phyloP scores from a whole-genome alignment of 2,888 invertebrate species.

The Acrobasis repandana region DNA sequence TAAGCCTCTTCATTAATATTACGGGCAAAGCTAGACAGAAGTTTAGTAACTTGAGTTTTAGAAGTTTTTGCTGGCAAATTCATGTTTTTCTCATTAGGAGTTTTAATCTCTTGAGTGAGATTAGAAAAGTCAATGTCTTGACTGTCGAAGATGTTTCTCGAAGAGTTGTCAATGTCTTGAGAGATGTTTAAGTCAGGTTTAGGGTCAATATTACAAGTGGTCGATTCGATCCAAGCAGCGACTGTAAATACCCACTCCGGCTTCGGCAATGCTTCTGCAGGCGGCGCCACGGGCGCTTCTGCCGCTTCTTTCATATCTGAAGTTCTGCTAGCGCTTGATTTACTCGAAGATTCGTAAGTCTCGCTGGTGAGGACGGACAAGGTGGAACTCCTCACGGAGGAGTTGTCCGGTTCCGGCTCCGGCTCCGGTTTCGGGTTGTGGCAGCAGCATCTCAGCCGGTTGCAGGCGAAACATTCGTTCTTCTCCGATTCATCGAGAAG shows the following conservation, averaged over 20 bases:
- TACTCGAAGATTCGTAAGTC: not conserved
- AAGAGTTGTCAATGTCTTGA: not conserved
- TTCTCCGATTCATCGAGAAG: conserved; percentile 41
- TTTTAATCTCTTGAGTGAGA: no score
- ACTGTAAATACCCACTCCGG: not conserved
- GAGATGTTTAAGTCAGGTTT: not conserved
- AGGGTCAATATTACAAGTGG: not conserved
- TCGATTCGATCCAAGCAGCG: not conserved
- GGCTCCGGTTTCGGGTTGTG: no score
- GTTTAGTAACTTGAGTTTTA: no score
- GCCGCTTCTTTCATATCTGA: not conserved
- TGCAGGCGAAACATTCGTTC: conserved; percentile 41
- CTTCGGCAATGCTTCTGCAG: not conserved
- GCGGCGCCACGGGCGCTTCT: not conserved
- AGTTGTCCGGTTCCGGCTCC: not conserved
- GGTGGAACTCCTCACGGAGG: conserved; percentile 27
- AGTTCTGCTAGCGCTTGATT: not conserved
- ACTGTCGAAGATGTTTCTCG: not conserved
- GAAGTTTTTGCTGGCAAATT: no score
- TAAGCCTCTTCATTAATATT: not conserved
- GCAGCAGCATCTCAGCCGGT: conserved; percentile 42
- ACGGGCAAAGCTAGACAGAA: not conserved
- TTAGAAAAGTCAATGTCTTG: no score
- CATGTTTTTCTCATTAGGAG: no score
- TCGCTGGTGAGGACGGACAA: not conserved